Conservation (phyloP, 2,888 invertebrate genomes). For the Cabera pusaria region DNA sequence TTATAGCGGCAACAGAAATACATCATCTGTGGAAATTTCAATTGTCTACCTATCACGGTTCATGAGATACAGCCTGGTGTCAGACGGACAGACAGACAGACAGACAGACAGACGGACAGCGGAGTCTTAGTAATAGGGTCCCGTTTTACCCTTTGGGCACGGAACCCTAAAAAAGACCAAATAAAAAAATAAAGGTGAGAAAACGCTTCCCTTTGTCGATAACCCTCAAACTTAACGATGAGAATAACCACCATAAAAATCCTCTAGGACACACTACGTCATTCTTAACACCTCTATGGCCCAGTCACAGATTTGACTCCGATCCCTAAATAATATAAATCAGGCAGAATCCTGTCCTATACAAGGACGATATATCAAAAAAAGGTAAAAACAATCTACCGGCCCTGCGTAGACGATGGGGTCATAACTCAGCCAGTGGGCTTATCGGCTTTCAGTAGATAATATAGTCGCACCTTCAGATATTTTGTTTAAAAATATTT, state of each 20-base stretch:
- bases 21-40: too few species aligned
- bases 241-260: background rate
- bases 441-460: constrained; percentile 33
- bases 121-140: too few species aligned
- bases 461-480: constrained; percentile 19
- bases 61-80: too few species aligned
- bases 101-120: too few species aligned
- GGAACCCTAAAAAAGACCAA: too few species aligned
- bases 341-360: constrained; percentile 41
- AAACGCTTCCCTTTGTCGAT: too few species aligned
- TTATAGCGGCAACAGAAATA: too few species aligned
- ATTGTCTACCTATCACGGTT: too few species aligned
- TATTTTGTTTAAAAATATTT: constrained; percentile 23
- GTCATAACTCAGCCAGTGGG: constrained; percentile 28
- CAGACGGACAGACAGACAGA: too few species aligned
- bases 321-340: constrained; percentile 37
- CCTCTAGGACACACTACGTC: constrained; percentile 1
- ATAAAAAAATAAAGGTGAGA: too few species aligned
- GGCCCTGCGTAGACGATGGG: constrained; percentile 26
- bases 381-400: constrained; percentile 47
- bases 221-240: too few species aligned
- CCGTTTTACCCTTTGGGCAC: too few species aligned
- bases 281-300: constrained; percentile 10
- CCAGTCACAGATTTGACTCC: constrained; percentile 27
- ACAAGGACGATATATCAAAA: constrained; percentile 39